A percentile compares a stretch with the other conserved stretches of the same genome.
Evolutionary conservation across 2,113 vertebrate genomes (phyloP).

Genomic region (Pseudorasbora parva): DNA sequence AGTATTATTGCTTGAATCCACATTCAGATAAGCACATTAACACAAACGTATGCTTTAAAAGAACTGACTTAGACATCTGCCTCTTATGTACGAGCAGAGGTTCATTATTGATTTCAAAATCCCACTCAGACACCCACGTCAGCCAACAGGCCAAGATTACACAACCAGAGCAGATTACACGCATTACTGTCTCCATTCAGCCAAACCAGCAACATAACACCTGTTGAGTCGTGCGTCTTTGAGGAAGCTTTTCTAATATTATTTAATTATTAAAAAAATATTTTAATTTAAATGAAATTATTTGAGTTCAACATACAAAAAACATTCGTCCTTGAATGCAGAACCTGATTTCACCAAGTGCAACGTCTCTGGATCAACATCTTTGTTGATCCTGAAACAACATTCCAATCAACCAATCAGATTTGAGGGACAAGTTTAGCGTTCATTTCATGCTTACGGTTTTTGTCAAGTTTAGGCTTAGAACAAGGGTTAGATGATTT

Average conservation of each 20-base stretch:
- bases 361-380: too few relatives aligned
- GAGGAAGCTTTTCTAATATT: background rate
- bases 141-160: constrained; percentile 37
- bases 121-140: constrained; percentile 56
- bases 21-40: constrained; percentile 22
- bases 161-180: constrained; percentile 7
- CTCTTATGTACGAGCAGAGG: constrained; percentile 29
- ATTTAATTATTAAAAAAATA: too few relatives aligned
- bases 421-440: too few relatives aligned
- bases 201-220: background rate
- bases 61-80: constrained; percentile 15
- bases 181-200: background rate
- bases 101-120: constrained; percentile 47
- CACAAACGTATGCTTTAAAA: constrained; percentile 13
- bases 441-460: too few relatives aligned
- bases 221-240: constrained; percentile 12
- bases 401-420: too few relatives aligned
- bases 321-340: too few relatives aligned
- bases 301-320: too few relatives aligned
- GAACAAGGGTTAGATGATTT: too few relatives aligned
- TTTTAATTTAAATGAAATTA: too few relatives aligned
- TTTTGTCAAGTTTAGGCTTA: too few relatives aligned
- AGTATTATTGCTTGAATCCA: constrained; percentile 14
- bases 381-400: too few relatives aligned
- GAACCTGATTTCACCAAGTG: too few relatives aligned